Percentiles rank a stretch among this genome's conserved stretches.
Evolutionary conservation across 2,888 invertebrate species (phyloP).

Genomic region (Gymnoscelis rufifasciata): DNA sequence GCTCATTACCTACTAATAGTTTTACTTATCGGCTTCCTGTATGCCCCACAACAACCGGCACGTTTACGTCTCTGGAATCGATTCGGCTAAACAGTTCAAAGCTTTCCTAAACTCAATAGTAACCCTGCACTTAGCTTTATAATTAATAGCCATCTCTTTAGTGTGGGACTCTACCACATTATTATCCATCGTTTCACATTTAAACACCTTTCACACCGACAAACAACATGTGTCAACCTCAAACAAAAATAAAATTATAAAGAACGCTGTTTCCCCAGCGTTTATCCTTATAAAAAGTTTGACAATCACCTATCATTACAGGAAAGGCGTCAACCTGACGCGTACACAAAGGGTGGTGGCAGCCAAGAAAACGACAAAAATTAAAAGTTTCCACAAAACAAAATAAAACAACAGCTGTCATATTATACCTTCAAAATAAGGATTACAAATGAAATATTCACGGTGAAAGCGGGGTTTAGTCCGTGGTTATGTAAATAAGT

Average conservation of each 20-base stretch:
- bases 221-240: conserved; percentile 50
- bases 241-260: conserved; percentile 67
- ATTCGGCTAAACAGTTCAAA: conserved; percentile 13
- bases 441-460: conserved; percentile 79
- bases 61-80: conserved; percentile 24
- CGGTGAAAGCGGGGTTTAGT: conserved; percentile 76
- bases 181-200: conserved; percentile 50
- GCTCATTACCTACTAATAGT: conserved; percentile 74
- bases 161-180: conserved; percentile 36
- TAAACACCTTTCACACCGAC: conserved; percentile 55
- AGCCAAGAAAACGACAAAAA: conserved; percentile 68
- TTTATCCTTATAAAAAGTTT: conserved; percentile 58
- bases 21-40: conserved; percentile 69
- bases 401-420: conserved; percentile 77
- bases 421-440: conserved; percentile 77
- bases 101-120: conserved; percentile 12
- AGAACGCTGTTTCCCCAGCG: conserved; percentile 58
- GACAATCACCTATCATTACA: conserved; percentile 74
- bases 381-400: conserved; percentile 77
- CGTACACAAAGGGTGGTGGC: conserved; percentile 65
- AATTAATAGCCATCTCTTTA: conserved; percentile 27
- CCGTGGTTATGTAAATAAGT: conserved; percentile 79
- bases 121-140: not conserved
- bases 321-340: conserved; percentile 59
- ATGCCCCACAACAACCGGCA: conserved; percentile 43